These are phyloP conservation scores for Koerneria pararmatus DNA, from an alignment of 2,888 invertebrate genomes.

Conservation along the genomic window DNA sequence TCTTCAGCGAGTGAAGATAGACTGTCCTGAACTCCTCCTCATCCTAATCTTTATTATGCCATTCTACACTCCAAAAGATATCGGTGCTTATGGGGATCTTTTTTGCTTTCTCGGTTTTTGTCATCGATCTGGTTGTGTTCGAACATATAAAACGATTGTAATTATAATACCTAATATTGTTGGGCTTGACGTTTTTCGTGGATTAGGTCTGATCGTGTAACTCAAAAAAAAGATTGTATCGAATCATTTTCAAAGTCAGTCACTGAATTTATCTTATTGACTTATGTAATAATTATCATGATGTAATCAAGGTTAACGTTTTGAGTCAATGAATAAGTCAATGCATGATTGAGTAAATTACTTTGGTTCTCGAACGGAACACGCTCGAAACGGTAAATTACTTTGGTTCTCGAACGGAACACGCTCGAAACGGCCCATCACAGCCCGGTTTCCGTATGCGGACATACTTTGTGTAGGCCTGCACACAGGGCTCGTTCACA, in stretches of 20 bases:
- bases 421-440: conserved; percentile 61
- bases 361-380: conserved; percentile 62
- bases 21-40: conserved; percentile 61
- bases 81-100: no score
- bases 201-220: no score
- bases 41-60: background rate
- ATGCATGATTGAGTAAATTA: conserved; percentile 41
- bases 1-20: conserved; percentile 63
- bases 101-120: no score
- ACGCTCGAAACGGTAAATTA: conserved; percentile 46
- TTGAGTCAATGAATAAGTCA: no score
- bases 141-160: no score
- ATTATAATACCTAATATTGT: no score
- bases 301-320: background rate
- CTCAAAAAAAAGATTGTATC: no score
- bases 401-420: conserved; percentile 62
- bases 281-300: background rate
- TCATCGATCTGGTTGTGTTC: no score
- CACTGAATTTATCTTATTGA: background rate
- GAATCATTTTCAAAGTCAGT: background rate
- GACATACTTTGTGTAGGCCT: conserved; percentile 64
- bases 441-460: conserved; percentile 64
- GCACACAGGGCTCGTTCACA: conserved; percentile 63
- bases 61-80: background rate
- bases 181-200: no score